Percentiles rank a stretch among this genome's conserved stretches.
Evolutionary conservation across 2,113 vertebrate genomes (phyloP).

Genomic region (Nansenia antarctica): DNA sequence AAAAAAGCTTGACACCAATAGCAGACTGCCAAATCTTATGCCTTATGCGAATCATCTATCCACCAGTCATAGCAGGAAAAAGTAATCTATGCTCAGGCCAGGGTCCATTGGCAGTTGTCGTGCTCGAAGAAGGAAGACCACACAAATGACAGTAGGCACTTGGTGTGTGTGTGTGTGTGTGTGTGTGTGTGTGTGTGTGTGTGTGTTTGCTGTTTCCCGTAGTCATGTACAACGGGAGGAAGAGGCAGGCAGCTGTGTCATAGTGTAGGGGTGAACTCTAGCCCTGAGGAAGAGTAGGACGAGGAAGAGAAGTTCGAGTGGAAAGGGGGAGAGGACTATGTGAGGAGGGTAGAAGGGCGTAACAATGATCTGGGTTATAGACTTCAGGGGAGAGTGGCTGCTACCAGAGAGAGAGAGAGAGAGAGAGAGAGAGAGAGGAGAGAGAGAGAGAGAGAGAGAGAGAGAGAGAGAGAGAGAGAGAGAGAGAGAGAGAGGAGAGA

Average conservation of each 20-base stretch:
- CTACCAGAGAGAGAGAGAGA: slow-evolving; percentile 21
- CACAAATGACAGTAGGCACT: no score
- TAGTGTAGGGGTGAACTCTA: slow-evolving; percentile 25
- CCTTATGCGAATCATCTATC: no score
- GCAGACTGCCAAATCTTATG: no score
- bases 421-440: neutral
- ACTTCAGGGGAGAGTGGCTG: slow-evolving; percentile 46
- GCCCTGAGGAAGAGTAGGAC: slow-evolving; percentile 19
- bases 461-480: slow-evolving; percentile 16
- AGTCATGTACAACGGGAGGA: no score
- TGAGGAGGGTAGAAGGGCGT: neutral
- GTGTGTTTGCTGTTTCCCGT: no score
- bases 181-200: no score
- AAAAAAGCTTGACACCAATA: no score
- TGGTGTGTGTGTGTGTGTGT: no score
- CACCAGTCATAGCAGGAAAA: no score
- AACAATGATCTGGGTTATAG: slow-evolving; percentile 16
- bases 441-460: neutral
- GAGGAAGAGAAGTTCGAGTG: no score
- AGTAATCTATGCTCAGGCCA: neutral
- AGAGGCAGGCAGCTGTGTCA: slow-evolving; percentile 1
- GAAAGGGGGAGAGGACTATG: no score
- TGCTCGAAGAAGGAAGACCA: neutral
- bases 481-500: slow-evolving; percentile 5
- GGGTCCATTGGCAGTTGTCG: neutral